Evolutionary conservation across 2,113 vertebrate genomes (phyloP).

Genomic region (Planiliza haematocheilus): DNA sequence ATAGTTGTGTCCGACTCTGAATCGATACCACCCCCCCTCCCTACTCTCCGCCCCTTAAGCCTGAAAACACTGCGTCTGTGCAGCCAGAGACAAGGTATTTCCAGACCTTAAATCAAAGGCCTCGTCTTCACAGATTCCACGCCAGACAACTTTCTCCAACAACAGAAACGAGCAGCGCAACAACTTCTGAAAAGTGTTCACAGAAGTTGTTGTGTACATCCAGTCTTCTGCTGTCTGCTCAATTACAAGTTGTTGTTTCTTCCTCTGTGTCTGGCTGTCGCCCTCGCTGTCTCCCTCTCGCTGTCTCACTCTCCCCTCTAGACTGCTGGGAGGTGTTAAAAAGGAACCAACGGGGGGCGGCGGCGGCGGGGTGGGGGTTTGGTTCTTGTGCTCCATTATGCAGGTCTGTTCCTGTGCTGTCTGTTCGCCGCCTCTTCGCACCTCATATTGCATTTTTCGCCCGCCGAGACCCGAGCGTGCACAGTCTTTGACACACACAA

Average conservation of each 20-base stretch:
- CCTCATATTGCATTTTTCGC: constrained; percentile 96
- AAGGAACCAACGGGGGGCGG: constrained; percentile 82
- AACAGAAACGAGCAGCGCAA: constrained; percentile 57
- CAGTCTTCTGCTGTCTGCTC: constrained; percentile 83
- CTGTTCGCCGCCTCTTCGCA: constrained; percentile 92
- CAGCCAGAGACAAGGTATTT: constrained; percentile 76
- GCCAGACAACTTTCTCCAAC: constrained; percentile 73
- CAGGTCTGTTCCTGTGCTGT: constrained; percentile 96
- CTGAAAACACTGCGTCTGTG: constrained; percentile 68
- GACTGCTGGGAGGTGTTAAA: constrained; percentile 92
- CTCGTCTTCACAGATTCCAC: constrained; percentile 54
- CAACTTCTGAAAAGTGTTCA: constrained; percentile 69
- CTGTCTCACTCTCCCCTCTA: constrained; percentile 83
- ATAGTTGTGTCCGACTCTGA: constrained; percentile 73
- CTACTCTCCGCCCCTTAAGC: constrained; percentile 62
- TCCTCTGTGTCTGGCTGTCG: constrained; percentile 66
- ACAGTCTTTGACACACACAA: constrained; percentile 32
- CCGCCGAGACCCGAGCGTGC: constrained; percentile 72
- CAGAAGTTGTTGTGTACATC: constrained; percentile 75
- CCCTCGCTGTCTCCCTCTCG: constrained; percentile 63
- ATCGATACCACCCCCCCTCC: constrained; percentile 73
- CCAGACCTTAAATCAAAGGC: constrained; percentile 73
- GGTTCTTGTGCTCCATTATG: constrained; percentile 89
- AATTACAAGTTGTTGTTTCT: constrained; percentile 87
- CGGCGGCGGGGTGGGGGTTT: too few relatives aligned